These are phyloP conservation scores for human DNA, from an alignment of 2,113 vertebrate genomes.

Conservation along the genomic window DNA sequence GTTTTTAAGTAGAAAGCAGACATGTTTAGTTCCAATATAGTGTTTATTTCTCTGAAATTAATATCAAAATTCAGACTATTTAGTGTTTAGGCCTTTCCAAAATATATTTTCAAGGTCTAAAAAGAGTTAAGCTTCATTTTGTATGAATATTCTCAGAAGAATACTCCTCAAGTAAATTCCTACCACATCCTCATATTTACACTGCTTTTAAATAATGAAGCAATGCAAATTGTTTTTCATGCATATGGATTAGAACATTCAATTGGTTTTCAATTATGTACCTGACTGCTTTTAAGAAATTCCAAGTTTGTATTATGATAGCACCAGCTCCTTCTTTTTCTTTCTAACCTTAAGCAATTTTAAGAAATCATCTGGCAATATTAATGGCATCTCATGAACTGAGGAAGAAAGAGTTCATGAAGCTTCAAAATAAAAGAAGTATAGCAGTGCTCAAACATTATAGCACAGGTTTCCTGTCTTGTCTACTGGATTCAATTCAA, in stretches of 20 bases:
- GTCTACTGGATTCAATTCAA: neutral
- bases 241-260: slow-evolving; percentile 71
- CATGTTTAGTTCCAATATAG: neutral
- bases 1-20: neutral
- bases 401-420: neutral
- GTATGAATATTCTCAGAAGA: neutral
- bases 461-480: too few relatives aligned
- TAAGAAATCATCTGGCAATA: neutral
- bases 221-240: slow-evolving; percentile 64
- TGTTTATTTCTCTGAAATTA: neutral
- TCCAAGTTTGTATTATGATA: slow-evolving; percentile 26
- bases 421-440: neutral
- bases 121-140: slow-evolving; percentile 27
- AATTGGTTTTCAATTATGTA: slow-evolving; percentile 75
- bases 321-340: neutral
- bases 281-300: slow-evolving; percentile 60
- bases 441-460: neutral
- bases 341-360: slow-evolving; percentile 41
- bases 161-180: neutral
- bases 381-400: neutral
- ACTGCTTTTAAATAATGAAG: slow-evolving; percentile 68
- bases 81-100: neutral
- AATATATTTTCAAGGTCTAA: neutral
- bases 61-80: neutral
- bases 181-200: neutral